phyloP scores from a whole-genome alignment of 2,797 vertebrate species.

The Leptodactylus fallax region DNA sequence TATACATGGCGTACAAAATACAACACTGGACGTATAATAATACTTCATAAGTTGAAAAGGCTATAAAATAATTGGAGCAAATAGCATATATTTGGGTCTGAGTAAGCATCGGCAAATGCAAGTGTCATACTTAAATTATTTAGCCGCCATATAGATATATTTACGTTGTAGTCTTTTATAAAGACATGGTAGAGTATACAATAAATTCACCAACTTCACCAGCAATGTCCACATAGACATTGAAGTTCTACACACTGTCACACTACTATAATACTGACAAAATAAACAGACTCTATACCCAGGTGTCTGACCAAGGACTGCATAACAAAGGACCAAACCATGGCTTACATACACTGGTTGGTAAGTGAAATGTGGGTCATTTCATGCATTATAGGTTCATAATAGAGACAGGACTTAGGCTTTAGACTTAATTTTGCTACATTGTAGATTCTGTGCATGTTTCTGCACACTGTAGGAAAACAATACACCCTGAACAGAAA shows the following conservation, averaged over 20 bases:
- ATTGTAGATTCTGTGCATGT: constrained; percentile 68
- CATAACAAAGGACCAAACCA: constrained; percentile 78
- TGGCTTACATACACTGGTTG: constrained; percentile 75
- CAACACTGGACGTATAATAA: constrained; percentile 75
- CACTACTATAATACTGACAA: constrained; percentile 84
- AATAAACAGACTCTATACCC: constrained; percentile 80
- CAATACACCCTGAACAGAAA: constrained; percentile 65
- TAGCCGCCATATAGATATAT: constrained; percentile 83
- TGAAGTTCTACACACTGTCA: constrained; percentile 85
- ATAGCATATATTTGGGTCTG: constrained; percentile 76
- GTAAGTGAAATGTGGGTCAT: constrained; percentile 73
- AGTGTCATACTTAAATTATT: constrained; percentile 77
- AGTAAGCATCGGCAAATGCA: constrained; percentile 79
- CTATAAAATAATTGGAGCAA: constrained; percentile 74
- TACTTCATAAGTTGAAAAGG: constrained; percentile 72
- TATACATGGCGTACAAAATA: constrained; percentile 72
- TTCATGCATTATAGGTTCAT: constrained; percentile 77
- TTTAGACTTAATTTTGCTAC: constrained; percentile 62
- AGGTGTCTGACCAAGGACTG: constrained; percentile 79
- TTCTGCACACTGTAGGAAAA: constrained; percentile 68
- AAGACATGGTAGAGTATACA: constrained; percentile 82
- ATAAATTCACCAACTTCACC: constrained; percentile 81
- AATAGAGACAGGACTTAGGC: constrained; percentile 68
- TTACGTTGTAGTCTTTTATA: constrained; percentile 78
- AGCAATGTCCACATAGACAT: constrained; percentile 85